phyloP scores from a whole-genome alignment of 2,113 vertebrate genomes.

The Aegotheles bennettii region DNA sequence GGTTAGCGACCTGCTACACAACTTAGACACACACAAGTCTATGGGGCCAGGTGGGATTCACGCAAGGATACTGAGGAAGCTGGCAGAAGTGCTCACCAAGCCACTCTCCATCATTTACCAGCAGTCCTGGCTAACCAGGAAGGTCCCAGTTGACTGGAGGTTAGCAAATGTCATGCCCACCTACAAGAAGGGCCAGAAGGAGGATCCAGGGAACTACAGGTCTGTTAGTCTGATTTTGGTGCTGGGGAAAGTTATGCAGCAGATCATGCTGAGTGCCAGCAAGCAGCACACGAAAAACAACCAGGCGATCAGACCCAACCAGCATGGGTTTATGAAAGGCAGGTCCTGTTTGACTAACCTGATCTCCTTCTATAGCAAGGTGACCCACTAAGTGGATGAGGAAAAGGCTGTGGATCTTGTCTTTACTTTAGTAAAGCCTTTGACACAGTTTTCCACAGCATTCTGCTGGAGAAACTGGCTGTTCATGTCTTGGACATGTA shows the following conservation, averaged over 20 bases:
- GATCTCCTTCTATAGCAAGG: not conserved
- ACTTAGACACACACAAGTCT: too few relatives aligned
- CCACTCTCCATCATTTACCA: not conserved
- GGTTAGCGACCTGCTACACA: too few relatives aligned
- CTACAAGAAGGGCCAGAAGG: not conserved
- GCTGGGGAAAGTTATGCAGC: rapidly evolving
- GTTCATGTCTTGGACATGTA: not conserved
- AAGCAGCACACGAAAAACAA: not conserved
- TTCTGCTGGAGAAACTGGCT: not conserved
- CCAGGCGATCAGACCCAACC: not conserved
- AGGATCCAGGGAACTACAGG: not conserved
- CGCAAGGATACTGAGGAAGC: too few relatives aligned
- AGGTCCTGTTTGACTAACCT: not conserved
- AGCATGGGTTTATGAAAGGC: not conserved
- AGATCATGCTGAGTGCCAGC: not conserved
- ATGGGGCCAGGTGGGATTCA: too few relatives aligned
- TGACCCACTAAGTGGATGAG: not conserved
- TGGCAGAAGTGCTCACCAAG: not conserved
- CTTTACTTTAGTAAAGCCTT: not conserved
- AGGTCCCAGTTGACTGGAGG: not conserved
- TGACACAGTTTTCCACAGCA: not conserved
- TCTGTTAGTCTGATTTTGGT: not conserved
- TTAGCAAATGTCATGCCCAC: not conserved
- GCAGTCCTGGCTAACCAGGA: not conserved
- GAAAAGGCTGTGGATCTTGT: not conserved